phyloP scores from a whole-genome alignment of 2,113 vertebrate species.

The Hoplias malabaricus region DNA sequence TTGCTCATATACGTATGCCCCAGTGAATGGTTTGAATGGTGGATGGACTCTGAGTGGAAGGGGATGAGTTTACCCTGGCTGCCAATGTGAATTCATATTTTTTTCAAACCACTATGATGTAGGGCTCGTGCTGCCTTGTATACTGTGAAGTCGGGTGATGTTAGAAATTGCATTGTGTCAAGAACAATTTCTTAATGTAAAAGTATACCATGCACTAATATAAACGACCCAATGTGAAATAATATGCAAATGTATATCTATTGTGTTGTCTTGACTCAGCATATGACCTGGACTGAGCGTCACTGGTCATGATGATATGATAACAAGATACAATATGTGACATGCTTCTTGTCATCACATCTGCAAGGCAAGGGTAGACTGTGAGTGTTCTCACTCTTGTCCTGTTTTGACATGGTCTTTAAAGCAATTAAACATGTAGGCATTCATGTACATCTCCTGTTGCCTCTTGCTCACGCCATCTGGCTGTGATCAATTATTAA shows the following conservation, averaged over 20 bases:
- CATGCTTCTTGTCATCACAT: constrained; percentile 67
- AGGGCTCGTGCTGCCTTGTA: constrained; percentile 48
- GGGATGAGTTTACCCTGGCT: constrained; percentile 62
- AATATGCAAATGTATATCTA: constrained; percentile 46
- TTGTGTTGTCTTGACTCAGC: constrained; percentile 38
- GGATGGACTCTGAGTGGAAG: constrained; percentile 55
- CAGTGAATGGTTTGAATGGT: constrained; percentile 54
- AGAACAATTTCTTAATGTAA: constrained; percentile 38
- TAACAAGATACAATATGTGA: constrained; percentile 7
- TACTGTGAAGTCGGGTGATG: constrained; percentile 54
- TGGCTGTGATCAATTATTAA: constrained; percentile 81
- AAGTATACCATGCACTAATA: constrained; percentile 43
- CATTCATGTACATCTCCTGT: constrained; percentile 78
- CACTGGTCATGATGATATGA: constrained; percentile 22
- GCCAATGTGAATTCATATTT: constrained; percentile 73
- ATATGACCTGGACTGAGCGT: constrained; percentile 7
- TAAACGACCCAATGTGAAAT: constrained; percentile 51
- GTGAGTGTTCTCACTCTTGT: constrained; percentile 62
- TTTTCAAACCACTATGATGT: constrained; percentile 50
- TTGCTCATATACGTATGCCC: constrained; percentile 59
- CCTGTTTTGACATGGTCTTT: constrained; percentile 80
- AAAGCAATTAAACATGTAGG: constrained; percentile 82
- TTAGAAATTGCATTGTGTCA: constrained; percentile 47
- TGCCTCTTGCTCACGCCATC: constrained; percentile 77
- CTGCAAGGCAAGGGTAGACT: constrained; percentile 63